Base-by-base conservation (phyloP, 2,797 vertebrate species). In the Pyrocephalus nanus region DNA sequence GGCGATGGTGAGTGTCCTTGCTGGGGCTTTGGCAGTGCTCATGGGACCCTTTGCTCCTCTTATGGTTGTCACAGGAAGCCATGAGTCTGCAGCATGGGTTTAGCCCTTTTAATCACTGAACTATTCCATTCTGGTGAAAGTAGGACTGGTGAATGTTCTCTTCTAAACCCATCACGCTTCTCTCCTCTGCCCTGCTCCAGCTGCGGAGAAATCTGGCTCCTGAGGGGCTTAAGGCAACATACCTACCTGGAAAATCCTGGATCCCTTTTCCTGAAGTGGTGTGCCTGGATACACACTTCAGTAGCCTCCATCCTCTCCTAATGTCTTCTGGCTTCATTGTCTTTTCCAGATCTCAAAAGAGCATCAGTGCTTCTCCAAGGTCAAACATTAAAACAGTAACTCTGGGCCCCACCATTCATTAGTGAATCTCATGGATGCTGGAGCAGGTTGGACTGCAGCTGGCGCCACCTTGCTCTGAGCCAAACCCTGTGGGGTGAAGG, bases 1-100 rank as follows among this genome's bases (percentile, higher is more conserved):
- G 80, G 97, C 97, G 18, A 96, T 98, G 97, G 99, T 99, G 96
- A 98, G 99, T 97, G 77, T 93, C 70, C 19, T 26, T 47, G 26
- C 36, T 2, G 4, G 54, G 72, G 9, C 47, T 42, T 76, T 4
- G 32, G 42, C 38, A 57, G 4, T 54, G 40, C 40, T 90, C 70
- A 12, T 45, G 40, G 34, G 23, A 36, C 26, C 15, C 7, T 62
- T 88, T 4, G 4, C 8, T 61, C n/a, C 27, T 69, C 23, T 27
- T 45, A 12, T 0, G 0, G 22, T 2, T 88, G 55, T 38, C 9
- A 14, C 2, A 47, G 57, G n/a, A 71, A 82, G 45, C 15, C 54
- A 25, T 1, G 7, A 79, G 29, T n/a, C 47, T 61, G 22, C 26
- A 69, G 66, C 1, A 0, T 30, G 65, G 19, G 38, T 76, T 83